phyloP scores from a whole-genome alignment of 2,113 vertebrate species.

The Rhipidura dahli region DNA sequence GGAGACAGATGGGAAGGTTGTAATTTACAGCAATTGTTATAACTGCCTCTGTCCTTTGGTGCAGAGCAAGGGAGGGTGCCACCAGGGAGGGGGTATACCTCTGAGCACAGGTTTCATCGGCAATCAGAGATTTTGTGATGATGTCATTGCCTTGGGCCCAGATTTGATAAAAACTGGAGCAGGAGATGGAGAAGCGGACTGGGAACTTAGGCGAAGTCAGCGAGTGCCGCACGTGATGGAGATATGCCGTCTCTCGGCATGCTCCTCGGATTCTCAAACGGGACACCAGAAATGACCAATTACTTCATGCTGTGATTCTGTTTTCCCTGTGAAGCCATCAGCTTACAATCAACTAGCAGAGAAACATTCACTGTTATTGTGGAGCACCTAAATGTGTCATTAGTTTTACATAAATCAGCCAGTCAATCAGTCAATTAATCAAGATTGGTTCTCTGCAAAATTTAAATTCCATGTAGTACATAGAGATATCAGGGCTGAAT shows the following conservation, averaged over 20 bases:
- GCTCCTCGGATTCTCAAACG: not conserved
- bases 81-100: not conserved
- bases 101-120: not conserved
- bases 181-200: not conserved
- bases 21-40: not conserved
- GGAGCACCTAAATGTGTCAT: not conserved
- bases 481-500: not conserved
- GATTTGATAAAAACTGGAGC: not conserved
- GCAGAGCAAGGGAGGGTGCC: not conserved
- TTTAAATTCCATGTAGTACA: not conserved
- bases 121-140: not conserved
- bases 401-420: not conserved
- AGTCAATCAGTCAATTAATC: not conserved
- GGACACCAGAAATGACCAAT: not conserved
- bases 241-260: not conserved
- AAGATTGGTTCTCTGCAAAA: not conserved
- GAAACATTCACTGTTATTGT: not conserved
- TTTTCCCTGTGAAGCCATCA: not conserved
- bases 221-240: accelerated
- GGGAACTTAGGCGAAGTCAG: not conserved
- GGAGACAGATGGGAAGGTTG: not conserved
- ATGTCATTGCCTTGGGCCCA: not conserved
- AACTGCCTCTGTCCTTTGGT: not conserved
- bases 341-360: not conserved
- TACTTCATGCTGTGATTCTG: not conserved